Base-by-base conservation (phyloP, 2,888 invertebrate species). In the Hipparchia sbordonii region DNA sequence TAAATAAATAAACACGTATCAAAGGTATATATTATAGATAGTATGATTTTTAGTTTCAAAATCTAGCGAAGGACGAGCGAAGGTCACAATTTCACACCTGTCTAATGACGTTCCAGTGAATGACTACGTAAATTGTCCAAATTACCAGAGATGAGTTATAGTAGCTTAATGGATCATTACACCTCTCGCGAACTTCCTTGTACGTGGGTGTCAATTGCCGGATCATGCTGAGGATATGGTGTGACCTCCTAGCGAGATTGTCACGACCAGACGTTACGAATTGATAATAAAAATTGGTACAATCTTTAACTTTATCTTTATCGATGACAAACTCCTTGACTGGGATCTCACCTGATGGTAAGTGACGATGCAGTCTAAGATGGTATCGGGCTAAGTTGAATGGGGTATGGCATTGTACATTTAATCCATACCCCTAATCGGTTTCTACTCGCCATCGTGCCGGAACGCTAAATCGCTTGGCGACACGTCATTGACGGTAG, bases 151-250 rank as follows among this genome's bases (percentile, higher is more conserved):
- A 67, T 75, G 75, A 73, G 65, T 68, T 74, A 74, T 65, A 70
- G 60, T 65, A 70, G 60, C 70, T 45, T 74, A 74, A 72, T 72
- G 61, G 74, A 45, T 56, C 65, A 67, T 70, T 72, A 72, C 72
- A 70, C 63, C 63, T 46, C 63, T 54, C 63, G 54, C 67, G 51
- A 63, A 57, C 67, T 76, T 76, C 76, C 76, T 70, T 33, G 39
- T 62, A 60, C 59, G 76, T 76, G 74, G 76, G 76, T 62, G 70
- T 61, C 68, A 73, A 71, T 69, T 73, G 75, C n/a, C 56, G 51
- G 48, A 56, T 72, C 56, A 70, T 72, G 74, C 51, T 73, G 66
- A 65, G 74, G 74, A 76, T 76, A 72, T 65, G 63, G 74, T 68
- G 46, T 68, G 59, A 68, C 9, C 57, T 66, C 46, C 45, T 54